Evolutionary conservation across 2,797 vertebrate species (phyloP).

Genomic region (Artibeus lituratus): DNA sequence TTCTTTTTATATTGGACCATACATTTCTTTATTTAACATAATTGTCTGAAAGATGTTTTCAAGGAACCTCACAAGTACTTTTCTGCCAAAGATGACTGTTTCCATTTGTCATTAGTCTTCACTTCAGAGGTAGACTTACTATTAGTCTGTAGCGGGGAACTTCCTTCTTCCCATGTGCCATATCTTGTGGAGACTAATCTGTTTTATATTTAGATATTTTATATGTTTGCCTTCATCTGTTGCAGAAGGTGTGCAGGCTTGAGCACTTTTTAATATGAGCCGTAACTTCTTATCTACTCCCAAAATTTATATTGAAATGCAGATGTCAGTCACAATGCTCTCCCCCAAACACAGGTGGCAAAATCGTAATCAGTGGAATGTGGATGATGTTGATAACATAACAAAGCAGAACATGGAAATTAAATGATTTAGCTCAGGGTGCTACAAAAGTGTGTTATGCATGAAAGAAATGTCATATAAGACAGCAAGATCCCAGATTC

Average conservation of each 20-base stretch:
- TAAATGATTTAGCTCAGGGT: not conserved
- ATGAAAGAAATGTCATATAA: not conserved
- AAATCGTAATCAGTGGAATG: not conserved
- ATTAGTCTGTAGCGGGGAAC: not conserved
- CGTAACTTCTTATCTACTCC: not conserved
- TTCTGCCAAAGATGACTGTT: not conserved
- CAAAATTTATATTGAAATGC: not conserved
- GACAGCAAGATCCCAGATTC: not conserved
- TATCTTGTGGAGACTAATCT: not conserved
- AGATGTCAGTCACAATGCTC: not conserved
- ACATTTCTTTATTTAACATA: not conserved
- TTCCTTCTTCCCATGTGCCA: not conserved
- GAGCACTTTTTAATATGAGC: not conserved
- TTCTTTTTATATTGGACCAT: not conserved
- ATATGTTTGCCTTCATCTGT: not conserved
- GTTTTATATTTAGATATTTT: not conserved
- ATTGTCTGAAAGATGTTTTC: not conserved
- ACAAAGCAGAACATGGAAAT: not conserved
- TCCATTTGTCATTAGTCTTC: not conserved
- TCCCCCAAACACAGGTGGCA: not conserved
- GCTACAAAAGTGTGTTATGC: not conserved
- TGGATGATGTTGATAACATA: not conserved
- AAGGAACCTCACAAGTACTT: not conserved
- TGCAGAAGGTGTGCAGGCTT: not conserved
- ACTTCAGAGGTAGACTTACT: not conserved